Evolutionary conservation across 2,113 vertebrate species (phyloP).

Genomic region (Apodemus sylvaticus): DNA sequence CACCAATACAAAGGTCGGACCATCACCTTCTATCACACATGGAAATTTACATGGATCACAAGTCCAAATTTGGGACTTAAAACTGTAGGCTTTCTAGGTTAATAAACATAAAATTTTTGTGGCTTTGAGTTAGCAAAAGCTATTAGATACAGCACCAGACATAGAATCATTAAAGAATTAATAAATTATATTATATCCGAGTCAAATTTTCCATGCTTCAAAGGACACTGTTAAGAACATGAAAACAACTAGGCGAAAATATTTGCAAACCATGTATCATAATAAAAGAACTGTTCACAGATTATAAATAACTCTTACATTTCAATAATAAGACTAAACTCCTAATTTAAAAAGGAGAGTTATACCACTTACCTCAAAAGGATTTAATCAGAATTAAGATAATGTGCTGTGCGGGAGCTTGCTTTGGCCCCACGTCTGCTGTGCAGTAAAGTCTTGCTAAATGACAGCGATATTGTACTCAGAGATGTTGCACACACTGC

Average conservation of each 20-base stretch:
- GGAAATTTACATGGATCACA: conserved; percentile 4
- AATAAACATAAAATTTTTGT: background rate
- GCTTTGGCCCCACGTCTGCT: background rate
- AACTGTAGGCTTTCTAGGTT: background rate
- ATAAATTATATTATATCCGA: conserved; percentile 22
- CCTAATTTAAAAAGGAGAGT: conserved; percentile 47
- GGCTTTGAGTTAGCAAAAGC: background rate
- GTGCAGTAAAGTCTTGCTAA: background rate
- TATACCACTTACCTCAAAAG: conserved; percentile 19
- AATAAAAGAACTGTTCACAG: background rate
- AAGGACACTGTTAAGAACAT: conserved; percentile 34
- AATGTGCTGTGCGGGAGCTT: background rate
- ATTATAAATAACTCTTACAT: conserved; percentile 42
- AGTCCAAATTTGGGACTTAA: background rate
- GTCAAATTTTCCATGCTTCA: conserved; percentile 42
- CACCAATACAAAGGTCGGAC: background rate
- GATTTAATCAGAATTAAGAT: conserved; percentile 48
- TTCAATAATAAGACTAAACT: conserved; percentile 51
- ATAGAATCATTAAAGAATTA: background rate
- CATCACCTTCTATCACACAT: background rate
- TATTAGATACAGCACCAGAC: conserved; percentile 27
- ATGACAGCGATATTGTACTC: background rate
- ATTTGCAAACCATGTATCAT: conserved; percentile 20
- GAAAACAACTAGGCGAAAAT: conserved; percentile 44
- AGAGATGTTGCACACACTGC: background rate